Percentiles rank a stretch among this genome's conserved stretches.
These are phyloP conservation scores for Pteropus rufus DNA, from an alignment of 2,797 vertebrate species.

Conservation along the genomic window DNA sequence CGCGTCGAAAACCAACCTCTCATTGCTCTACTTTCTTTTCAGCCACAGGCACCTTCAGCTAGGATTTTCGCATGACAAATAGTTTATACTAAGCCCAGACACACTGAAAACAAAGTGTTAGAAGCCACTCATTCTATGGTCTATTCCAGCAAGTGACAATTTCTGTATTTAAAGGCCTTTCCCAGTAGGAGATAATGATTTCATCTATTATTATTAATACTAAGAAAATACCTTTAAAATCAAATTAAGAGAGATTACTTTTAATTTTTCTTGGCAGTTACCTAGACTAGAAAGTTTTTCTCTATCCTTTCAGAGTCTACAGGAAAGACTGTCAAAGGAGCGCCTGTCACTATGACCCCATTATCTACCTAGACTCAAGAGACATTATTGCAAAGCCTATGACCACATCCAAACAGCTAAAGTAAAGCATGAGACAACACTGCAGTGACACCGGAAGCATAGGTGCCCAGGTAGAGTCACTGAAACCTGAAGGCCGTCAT, in stretches of 20 bases:
- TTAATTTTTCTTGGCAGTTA: background rate
- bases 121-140: background rate
- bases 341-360: background rate
- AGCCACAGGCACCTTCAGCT: background rate
- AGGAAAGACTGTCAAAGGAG: background rate
- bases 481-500: background rate
- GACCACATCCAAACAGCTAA: background rate
- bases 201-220: background rate
- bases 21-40: background rate
- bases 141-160: background rate
- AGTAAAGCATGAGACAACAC: background rate
- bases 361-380: background rate
- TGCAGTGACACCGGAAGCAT: background rate
- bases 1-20: background rate
- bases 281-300: background rate
- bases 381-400: background rate
- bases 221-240: background rate
- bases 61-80: background rate
- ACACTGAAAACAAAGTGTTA: background rate
- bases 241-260: background rate
- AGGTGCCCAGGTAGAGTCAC: too few species aligned
- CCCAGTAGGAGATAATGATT: background rate
- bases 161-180: background rate
- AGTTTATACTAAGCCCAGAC: background rate
- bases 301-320: background rate